Evolutionary conservation across 2,113 vertebrate genomes (phyloP).

Genomic region (Siniperca chuatsi): DNA sequence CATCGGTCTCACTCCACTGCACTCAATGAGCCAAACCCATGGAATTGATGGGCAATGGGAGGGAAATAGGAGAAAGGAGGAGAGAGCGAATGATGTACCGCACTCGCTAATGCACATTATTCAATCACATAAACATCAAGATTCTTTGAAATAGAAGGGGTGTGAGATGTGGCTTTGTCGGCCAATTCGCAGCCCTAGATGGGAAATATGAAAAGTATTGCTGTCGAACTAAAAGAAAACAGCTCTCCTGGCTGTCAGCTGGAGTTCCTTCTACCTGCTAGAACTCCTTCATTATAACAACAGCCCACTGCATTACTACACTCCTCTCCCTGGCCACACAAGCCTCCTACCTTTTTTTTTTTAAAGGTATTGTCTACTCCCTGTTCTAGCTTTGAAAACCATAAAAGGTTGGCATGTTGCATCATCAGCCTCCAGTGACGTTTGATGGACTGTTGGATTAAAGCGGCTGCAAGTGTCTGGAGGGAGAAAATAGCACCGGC

Average conservation of each 20-base stretch:
- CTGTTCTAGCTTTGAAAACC: conserved; percentile 22
- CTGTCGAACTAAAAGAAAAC: conserved; percentile 25
- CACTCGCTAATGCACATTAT: conserved; percentile 63
- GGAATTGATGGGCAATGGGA: conserved; percentile 72
- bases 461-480: conserved; percentile 47
- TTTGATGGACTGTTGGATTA: conserved; percentile 68
- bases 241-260: conserved; percentile 21
- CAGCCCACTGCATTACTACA: conserved; percentile 17
- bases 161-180: conserved; percentile 26
- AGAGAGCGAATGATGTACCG: conserved; percentile 49
- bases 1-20: conserved; percentile 76
- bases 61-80: conserved; percentile 54
- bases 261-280: conserved; percentile 27
- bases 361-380: conserved; percentile 12
- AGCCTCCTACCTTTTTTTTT: conserved; percentile 1
- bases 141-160: conserved; percentile 47
- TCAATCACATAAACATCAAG: conserved; percentile 63
- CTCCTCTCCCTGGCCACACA: conserved; percentile 6
- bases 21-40: conserved; percentile 68
- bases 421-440: conserved; percentile 53
- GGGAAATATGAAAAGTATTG: conserved; percentile 24
- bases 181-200: conserved; percentile 14
- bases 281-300: conserved; percentile 32
- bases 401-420: conserved; percentile 40
- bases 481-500: conserved; percentile 39